phyloP scores from a whole-genome alignment of 1,140 invertebrate species.

The Maconellicoccus hirsutus region DNA sequence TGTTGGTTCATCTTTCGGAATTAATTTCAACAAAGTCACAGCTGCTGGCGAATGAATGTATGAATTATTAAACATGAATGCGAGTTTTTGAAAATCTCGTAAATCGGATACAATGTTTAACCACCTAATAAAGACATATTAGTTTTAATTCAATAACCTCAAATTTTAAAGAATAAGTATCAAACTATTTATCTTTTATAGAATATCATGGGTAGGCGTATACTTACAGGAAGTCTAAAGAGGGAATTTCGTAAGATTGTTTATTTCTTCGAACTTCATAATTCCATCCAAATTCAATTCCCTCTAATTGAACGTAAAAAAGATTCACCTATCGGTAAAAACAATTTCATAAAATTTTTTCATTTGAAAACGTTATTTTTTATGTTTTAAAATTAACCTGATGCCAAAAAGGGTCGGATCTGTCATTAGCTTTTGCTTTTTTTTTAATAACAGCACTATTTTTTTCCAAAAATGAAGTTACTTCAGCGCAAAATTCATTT shows the following conservation, averaged over 20 bases:
- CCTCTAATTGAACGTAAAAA: constrained; percentile 56
- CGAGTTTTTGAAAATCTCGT: constrained; percentile 49
- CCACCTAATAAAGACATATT: constrained; percentile 39
- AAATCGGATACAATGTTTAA: constrained; percentile 67
- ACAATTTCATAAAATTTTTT: too few species aligned
- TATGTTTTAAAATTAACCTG: constrained; percentile 51
- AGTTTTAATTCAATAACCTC: too few species aligned
- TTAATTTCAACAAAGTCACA: constrained; percentile 49
- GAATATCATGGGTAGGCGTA: neutral
- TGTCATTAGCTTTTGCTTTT: constrained; percentile 38
- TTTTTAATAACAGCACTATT: constrained; percentile 50
- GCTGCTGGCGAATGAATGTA: constrained; percentile 35
- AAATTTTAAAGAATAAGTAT: too few species aligned
- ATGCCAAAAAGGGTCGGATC: constrained; percentile 59
- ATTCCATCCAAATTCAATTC: constrained; percentile 53
- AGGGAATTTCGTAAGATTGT: constrained; percentile 40
- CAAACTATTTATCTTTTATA: too few species aligned
- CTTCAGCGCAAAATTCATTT: constrained; percentile 51
- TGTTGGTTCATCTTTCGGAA: constrained; percentile 40
- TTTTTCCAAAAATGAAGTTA: constrained; percentile 51
- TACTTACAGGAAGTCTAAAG: constrained; percentile 48
- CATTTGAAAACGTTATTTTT: too few species aligned
- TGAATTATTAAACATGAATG: constrained; percentile 29
- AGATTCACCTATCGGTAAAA: constrained; percentile 51
- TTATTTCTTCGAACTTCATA: constrained; percentile 49